Evolutionary conservation across 2,113 vertebrate species (phyloP).

Genomic region (Sander vitreus): DNA sequence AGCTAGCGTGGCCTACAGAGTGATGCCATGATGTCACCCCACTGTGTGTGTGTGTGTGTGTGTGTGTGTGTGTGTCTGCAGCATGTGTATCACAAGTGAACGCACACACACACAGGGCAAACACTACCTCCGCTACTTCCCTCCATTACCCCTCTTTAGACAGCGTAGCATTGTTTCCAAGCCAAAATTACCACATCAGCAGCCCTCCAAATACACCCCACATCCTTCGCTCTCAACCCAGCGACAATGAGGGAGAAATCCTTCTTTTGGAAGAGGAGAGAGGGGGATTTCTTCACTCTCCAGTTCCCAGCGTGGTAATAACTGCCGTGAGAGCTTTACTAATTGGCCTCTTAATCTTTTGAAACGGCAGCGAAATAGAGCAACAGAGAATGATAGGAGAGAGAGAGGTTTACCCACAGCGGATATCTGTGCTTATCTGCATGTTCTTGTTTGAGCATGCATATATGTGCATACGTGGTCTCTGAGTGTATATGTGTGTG

Average conservation of each 20-base stretch:
- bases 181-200: slow-evolving; percentile 75
- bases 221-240: slow-evolving; percentile 65
- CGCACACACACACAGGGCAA: slow-evolving; percentile 35
- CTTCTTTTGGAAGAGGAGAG: slow-evolving; percentile 62
- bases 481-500: background rate
- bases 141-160: slow-evolving; percentile 63
- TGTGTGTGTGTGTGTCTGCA: slow-evolving; percentile 9
- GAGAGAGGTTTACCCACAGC: background rate
- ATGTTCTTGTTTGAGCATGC: slow-evolving; percentile 1
- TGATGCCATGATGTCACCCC: slow-evolving; percentile 70
- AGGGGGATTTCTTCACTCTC: slow-evolving; percentile 65
- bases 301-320: slow-evolving; percentile 69
- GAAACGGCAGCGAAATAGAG: slow-evolving; percentile 29
- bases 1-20: slow-evolving; percentile 32
- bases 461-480: background rate
- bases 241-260: slow-evolving; percentile 72
- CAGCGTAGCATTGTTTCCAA: slow-evolving; percentile 73
- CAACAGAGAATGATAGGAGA: slow-evolving; percentile 6
- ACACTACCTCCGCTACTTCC: slow-evolving; percentile 49
- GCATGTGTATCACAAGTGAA: slow-evolving; percentile 13
- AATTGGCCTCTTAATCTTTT: slow-evolving; percentile 66
- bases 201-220: slow-evolving; percentile 62
- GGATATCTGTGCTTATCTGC: background rate
- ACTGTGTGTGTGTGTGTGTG: slow-evolving; percentile 19
- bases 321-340: slow-evolving; percentile 69